phyloP scores from a whole-genome alignment of 2,888 invertebrate genomes.

The Watsonalla binaria region DNA sequence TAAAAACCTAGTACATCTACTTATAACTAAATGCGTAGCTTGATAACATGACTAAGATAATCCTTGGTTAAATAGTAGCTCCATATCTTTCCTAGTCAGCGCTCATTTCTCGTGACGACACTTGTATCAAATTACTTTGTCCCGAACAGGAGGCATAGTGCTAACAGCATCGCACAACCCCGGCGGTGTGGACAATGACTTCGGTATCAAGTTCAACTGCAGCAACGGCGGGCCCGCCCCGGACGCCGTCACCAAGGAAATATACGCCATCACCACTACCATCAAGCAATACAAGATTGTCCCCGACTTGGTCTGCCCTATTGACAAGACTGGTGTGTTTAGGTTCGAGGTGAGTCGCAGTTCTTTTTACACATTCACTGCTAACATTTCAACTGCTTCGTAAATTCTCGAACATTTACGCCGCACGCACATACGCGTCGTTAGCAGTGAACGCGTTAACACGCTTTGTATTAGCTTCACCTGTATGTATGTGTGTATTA shows the following conservation, averaged over 20 bases:
- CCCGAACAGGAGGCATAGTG: slow-evolving; percentile 95
- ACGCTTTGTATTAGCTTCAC: too few species aligned
- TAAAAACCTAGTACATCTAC: too few species aligned
- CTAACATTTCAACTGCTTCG: too few species aligned
- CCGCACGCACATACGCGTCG: too few species aligned
- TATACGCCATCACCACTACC: slow-evolving; percentile 87
- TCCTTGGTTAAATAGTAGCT: too few species aligned
- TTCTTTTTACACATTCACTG: too few species aligned
- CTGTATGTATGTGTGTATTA: too few species aligned
- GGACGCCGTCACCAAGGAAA: slow-evolving; percentile 91
- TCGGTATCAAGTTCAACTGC: slow-evolving; percentile 99
- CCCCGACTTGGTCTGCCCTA: slow-evolving; percentile 86
- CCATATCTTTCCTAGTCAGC: too few species aligned
- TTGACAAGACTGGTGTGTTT: slow-evolving; percentile 84
- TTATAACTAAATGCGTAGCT: too few species aligned
- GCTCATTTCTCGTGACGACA: not conserved
- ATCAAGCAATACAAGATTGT: slow-evolving; percentile 90
- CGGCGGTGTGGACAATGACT: slow-evolving; percentile 97
- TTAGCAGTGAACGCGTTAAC: too few species aligned
- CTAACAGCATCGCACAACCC: slow-evolving; percentile 99
- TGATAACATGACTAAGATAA: too few species aligned
- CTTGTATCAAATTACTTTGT: not conserved
- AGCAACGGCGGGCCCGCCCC: slow-evolving; percentile 99
- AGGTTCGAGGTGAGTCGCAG: slow-evolving; percentile 77
- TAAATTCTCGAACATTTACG: too few species aligned